Base-by-base conservation (phyloP, 1,140 invertebrate genomes). In the Fopius arisanus region DNA sequence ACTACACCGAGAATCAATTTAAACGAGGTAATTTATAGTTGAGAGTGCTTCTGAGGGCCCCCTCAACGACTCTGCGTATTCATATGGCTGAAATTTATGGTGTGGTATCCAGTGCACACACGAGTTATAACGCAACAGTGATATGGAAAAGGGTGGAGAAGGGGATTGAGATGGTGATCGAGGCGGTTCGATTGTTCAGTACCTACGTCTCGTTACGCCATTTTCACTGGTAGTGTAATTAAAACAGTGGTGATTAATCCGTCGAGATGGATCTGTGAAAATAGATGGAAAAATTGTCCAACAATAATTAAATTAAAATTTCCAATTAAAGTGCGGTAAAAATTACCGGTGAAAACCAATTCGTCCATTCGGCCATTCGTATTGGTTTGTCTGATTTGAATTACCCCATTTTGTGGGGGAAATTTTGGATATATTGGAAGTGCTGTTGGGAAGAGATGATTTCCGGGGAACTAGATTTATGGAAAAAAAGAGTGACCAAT, bases 21-120 rank as follows among this genome's bases (percentile, higher is more conserved):
- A 68, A 73, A 73, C 66, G 48, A 73, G 65, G 72, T 73, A 73
- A 73, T 73, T 73, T 73, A 73, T 73, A 73, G 72, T 66, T 41
- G 66, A 23, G 65, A 73, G 72, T 67, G 72, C 72, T 69, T 68
- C 72, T 54, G 72, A 68, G 43, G 43, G 65, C 66, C 29, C 48
- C 66, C 48, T 51, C 72, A 67, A 72, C 63, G 71, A 73, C 72
- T 73, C 62, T 63, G 71, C 71, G 72, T 73, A 73, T 73, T 73
- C 72, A 73, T 73, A 73, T 73, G 72, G 72, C 37, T 67, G 9
- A 62, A 73, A 73, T 73, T 73, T 73, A 73, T 73, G 72, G 68
- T 73, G 72, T 73, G 72, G 72, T 73, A 73, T 73, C 66, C 66
- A 73, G 51, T 73, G 72, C 54, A 73, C 72, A 73, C 72, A 73